Base-by-base conservation (phyloP, 2,888 invertebrate species). In the Euplagia quadripunctaria region DNA sequence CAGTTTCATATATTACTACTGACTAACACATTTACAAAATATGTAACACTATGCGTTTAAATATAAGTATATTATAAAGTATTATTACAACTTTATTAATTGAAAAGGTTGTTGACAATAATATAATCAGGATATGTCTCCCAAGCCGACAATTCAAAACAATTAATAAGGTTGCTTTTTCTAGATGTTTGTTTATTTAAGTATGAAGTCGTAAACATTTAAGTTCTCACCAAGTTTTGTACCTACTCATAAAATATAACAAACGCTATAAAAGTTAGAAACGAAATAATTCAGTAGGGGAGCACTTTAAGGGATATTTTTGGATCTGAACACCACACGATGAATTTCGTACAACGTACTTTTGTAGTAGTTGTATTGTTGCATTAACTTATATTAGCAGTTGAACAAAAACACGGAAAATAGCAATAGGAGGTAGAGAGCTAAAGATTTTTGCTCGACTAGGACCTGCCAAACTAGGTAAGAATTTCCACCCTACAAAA, bases 131-230 rank as follows among this genome's bases (percentile, higher is more conserved):
- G 72, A 71, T 73, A 75, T 73, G 68, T 70, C 67, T 69, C 64
- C 64, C 66, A 73, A 70, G 64, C 74, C 63, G 49, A 68, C 70
- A 75, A 73, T 70, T 79, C 71, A 77, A 72, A 79, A 75, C 77
- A 68, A 79, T 77, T 73, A 83, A 79, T 73, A 73, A 65, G 68
- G 72, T 76, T 71, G 75, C 67, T 83, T 81, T 79, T 75, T 72
- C 55, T 67, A 46, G 61, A 72, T 68, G 77, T 77, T 79, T 71
- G 72, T 76, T 74, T 79, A 79, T 82, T 82, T 79, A 73, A n/a
- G n/a, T 75, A 81, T 77, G 71, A 76, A 72, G 77, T 75, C 82
- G 79, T 83, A 82, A 83, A 83, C 74, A 83, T 81, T 83, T 81
- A 77, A 76, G 79, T 76, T 72, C 74, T 73, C 65, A 76, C 73